Evolutionary conservation across 2,113 vertebrate species (phyloP).

Genomic region (Xiphias gladius): DNA sequence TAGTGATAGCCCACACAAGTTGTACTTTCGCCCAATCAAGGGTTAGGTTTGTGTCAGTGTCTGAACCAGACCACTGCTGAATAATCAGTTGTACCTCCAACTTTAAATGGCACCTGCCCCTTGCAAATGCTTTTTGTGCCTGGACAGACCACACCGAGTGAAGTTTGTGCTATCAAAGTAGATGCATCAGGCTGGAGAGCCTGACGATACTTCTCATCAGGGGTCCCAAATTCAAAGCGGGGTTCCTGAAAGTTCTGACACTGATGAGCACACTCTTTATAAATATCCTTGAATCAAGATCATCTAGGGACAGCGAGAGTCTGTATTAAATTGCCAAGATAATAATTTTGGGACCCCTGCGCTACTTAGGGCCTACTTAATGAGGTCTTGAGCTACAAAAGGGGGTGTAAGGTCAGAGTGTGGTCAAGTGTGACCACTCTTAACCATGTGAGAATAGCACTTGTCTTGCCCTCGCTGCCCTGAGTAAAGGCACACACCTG

Average conservation of each 20-base stretch:
- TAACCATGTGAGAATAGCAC: conserved; percentile 71
- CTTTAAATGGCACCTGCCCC: conserved; percentile 16
- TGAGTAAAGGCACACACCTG: conserved; percentile 77
- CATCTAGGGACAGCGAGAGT: conserved; percentile 29
- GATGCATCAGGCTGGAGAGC: conserved; percentile 11
- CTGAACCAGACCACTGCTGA: not conserved
- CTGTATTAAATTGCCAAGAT: conserved; percentile 54
- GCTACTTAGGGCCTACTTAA: conserved; percentile 58
- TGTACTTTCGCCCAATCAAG: not conserved
- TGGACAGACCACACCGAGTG: not conserved
- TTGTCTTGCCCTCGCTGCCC: conserved; percentile 53
- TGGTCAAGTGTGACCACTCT: conserved; percentile 74
- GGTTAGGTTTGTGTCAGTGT: not conserved
- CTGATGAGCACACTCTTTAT: conserved; percentile 43
- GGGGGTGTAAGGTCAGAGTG: conserved; percentile 64
- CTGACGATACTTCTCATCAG: conserved; percentile 30
- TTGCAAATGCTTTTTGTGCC: conserved; percentile 1
- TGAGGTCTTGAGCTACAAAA: conserved; percentile 53
- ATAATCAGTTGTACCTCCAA: not conserved
- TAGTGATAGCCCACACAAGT: not conserved
- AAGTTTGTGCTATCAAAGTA: conserved; percentile 34
- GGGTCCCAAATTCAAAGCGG: conserved; percentile 41
- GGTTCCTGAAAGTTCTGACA: conserved; percentile 40
- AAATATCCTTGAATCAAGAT: conserved; percentile 59
- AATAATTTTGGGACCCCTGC: conserved; percentile 57